phyloP scores from a whole-genome alignment of 2,888 invertebrate genomes.

The Hypena proboscidalis region DNA sequence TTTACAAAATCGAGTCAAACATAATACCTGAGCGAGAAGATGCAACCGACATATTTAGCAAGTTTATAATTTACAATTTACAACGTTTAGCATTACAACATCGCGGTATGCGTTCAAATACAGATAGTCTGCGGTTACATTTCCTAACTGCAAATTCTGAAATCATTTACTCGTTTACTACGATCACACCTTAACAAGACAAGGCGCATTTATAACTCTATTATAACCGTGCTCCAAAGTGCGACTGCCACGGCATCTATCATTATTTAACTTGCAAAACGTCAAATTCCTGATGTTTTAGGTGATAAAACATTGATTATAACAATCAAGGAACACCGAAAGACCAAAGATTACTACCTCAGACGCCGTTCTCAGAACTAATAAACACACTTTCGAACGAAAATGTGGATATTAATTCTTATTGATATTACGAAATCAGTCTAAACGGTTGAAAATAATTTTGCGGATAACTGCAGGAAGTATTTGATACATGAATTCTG shows the following conservation, averaged over 20 bases:
- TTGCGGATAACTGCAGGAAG: conserved; percentile 7
- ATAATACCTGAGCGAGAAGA: too few relatives aligned
- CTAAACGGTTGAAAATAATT: conserved; percentile 2
- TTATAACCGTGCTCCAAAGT: conserved; percentile 33
- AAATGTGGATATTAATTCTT: conserved; percentile 23
- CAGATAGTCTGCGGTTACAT: conserved; percentile 12
- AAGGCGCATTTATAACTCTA: conserved; percentile 26
- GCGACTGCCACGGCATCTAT: conserved; percentile 42
- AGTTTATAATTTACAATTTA: not conserved
- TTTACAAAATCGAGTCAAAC: too few relatives aligned
- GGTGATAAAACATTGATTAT: conserved; percentile 39
- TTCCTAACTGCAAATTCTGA: conserved; percentile 30
- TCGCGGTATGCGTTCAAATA: conserved; percentile 5
- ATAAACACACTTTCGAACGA: conserved; percentile 29
- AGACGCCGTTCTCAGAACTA: conserved; percentile 24
- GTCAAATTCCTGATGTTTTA: conserved; percentile 35
- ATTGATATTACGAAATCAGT: conserved; percentile 18
- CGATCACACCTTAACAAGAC: conserved; percentile 29
- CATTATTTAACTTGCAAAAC: conserved; percentile 60
- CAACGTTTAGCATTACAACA: conserved; percentile 11
- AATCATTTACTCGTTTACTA: conserved; percentile 25
- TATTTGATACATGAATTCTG: conserved; percentile 1
- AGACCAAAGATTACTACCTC: conserved; percentile 16
- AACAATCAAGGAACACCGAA: conserved; percentile 30
- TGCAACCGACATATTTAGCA: not conserved